A percentile compares a stretch with the other conserved stretches of the same genome.
phyloP scores from a whole-genome alignment of 2,113 vertebrate species.

The Nansenia antarctica region DNA sequence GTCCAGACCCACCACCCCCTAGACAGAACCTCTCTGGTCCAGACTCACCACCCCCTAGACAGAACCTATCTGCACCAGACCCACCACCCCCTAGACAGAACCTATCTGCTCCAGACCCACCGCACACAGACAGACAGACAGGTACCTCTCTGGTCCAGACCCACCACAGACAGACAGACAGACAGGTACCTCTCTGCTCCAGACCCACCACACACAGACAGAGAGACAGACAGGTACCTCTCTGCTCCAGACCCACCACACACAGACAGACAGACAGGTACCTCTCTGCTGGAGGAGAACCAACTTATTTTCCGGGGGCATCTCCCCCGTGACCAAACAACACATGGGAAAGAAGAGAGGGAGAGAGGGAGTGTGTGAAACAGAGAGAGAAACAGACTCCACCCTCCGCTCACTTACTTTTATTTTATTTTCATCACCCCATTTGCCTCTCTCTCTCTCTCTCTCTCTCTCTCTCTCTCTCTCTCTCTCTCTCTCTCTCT shows the following conservation, averaged over 20 bases:
- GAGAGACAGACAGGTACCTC: constrained; percentile 54
- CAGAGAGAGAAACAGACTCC: background rate
- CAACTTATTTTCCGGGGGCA: too few species aligned
- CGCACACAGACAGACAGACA: constrained; percentile 19
- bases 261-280: constrained; percentile 40
- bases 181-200: background rate
- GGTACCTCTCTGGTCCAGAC: too few species aligned
- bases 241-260: background rate
- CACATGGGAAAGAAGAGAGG: background rate
- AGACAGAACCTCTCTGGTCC: too few species aligned
- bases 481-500: constrained; percentile 29
- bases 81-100: too few species aligned
- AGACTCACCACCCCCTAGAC: too few species aligned
- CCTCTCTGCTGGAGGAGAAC: too few species aligned
- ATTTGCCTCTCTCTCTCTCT: background rate
- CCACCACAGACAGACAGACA: constrained; percentile 29
- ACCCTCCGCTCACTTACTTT: background rate
- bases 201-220: background rate
- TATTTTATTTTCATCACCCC: background rate
- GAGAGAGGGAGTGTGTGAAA: background rate
- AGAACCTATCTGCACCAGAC: too few species aligned
- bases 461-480: background rate
- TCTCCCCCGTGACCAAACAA: constrained; percentile 16
- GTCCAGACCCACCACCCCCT: too few species aligned
- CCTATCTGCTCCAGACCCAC: too few species aligned